Conservation (phyloP, 2,888 invertebrate species). For the Rapana venosa region DNA sequence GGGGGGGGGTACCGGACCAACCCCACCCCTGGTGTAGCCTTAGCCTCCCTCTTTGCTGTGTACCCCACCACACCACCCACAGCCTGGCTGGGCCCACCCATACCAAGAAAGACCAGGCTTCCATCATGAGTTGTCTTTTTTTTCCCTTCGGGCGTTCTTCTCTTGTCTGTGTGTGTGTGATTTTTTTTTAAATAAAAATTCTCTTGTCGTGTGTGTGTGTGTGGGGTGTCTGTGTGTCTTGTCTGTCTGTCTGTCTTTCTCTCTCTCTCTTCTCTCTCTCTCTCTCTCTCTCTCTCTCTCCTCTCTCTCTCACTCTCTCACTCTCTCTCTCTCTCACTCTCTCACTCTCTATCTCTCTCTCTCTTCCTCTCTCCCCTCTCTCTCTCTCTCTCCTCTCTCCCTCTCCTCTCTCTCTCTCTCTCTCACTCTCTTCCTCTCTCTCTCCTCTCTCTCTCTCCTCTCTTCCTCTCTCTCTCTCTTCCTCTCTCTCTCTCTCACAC, state of each 20-base stretch:
- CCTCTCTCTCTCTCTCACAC: not conserved
- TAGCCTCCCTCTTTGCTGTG: not conserved
- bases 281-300: not conserved
- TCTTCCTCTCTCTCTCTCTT: not conserved
- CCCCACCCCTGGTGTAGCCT: not conserved
- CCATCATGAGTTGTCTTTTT: no score
- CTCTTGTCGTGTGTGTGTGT: not conserved
- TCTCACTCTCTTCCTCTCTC: not conserved
- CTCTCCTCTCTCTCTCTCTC: not conserved
- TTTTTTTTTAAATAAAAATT: conserved; percentile 5
- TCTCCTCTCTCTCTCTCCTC: not conserved
- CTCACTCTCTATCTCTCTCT: not conserved
- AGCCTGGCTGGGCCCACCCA: no score
- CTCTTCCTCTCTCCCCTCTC: not conserved
- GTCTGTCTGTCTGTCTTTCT: not conserved
- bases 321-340: not conserved
- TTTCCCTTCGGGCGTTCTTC: not conserved
- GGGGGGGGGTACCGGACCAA: not conserved
- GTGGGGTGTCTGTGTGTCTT: not conserved
- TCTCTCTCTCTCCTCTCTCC: not conserved
- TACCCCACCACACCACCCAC: not conserved
- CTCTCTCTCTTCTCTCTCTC: not conserved
- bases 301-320: not conserved
- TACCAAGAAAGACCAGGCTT: no score
- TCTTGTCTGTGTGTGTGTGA: not conserved